These are phyloP conservation scores for Hemiprocne comata DNA, from an alignment of 2,113 vertebrate genomes.

Conservation along the genomic window DNA sequence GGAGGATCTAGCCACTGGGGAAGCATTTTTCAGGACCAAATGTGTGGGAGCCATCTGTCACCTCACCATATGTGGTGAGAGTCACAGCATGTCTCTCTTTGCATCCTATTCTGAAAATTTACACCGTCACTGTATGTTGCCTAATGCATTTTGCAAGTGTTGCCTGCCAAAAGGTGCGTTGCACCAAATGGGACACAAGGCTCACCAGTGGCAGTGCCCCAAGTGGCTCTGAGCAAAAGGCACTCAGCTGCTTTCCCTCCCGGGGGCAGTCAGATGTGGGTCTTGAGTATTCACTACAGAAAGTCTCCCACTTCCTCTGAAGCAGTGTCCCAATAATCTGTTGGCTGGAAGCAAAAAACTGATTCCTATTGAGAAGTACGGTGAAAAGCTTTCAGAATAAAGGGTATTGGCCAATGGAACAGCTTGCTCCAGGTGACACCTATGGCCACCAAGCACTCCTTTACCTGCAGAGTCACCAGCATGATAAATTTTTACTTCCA, in stretches of 20 bases:
- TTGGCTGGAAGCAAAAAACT: background rate
- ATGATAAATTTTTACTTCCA: background rate
- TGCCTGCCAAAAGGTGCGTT: conserved; percentile 25
- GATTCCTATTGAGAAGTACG: fast-evolving
- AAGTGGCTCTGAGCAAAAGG: background rate
- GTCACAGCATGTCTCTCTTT: background rate
- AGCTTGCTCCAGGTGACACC: background rate
- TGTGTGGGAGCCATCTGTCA: conserved; percentile 42
- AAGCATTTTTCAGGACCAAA: conserved; percentile 4
- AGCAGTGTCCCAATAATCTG: background rate
- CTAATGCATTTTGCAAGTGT: background rate
- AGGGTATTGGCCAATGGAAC: background rate
- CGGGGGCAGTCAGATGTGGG: background rate
- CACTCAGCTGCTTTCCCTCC: background rate
- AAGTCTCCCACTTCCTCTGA: background rate
- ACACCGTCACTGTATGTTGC: background rate
- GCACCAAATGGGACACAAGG: background rate
- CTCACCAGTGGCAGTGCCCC: background rate
- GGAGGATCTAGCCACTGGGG: background rate
- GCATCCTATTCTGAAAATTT: background rate
- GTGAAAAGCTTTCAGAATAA: background rate
- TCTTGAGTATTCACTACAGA: background rate
- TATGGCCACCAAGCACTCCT: background rate
- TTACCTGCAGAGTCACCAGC: background rate
- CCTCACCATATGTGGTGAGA: background rate